Conservation (phyloP, 2,797 vertebrate species). For the Pelochelys cantorii region DNA sequence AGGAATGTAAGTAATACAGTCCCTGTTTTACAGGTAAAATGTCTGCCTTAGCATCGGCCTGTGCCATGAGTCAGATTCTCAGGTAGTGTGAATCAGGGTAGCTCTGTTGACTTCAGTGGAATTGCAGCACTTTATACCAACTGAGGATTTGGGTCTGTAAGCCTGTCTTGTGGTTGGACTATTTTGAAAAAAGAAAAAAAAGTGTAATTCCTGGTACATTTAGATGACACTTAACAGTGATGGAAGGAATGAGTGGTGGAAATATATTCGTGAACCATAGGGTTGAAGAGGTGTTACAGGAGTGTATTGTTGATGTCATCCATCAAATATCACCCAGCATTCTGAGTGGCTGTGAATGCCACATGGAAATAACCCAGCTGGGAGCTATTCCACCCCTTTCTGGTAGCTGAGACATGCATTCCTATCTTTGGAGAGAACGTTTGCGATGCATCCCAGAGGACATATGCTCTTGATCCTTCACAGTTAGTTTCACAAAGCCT, state of each 20-base stretch:
- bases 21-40: neutral
- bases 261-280: neutral
- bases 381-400: constrained; percentile 50
- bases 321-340: constrained; percentile 44
- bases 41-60: neutral
- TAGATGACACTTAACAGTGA: neutral
- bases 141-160: neutral
- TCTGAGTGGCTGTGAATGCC: constrained; percentile 64
- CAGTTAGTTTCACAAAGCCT: neutral
- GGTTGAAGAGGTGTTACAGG: constrained; percentile 16
- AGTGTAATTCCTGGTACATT: neutral
- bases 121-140: neutral
- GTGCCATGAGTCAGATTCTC: neutral
- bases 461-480: neutral
- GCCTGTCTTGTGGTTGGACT: fast-evolving
- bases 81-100: neutral
- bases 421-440: constrained; percentile 44
- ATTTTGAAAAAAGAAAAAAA: neutral
- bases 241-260: constrained; percentile 17
- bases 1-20: neutral
- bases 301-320: constrained; percentile 50
- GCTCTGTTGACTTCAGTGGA: neutral
- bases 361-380: constrained; percentile 34
- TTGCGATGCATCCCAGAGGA: constrained; percentile 11
- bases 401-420: constrained; percentile 41